These are phyloP conservation scores for Merops nubicus DNA, from an alignment of 2,113 vertebrate genomes.

Conservation along the genomic window DNA sequence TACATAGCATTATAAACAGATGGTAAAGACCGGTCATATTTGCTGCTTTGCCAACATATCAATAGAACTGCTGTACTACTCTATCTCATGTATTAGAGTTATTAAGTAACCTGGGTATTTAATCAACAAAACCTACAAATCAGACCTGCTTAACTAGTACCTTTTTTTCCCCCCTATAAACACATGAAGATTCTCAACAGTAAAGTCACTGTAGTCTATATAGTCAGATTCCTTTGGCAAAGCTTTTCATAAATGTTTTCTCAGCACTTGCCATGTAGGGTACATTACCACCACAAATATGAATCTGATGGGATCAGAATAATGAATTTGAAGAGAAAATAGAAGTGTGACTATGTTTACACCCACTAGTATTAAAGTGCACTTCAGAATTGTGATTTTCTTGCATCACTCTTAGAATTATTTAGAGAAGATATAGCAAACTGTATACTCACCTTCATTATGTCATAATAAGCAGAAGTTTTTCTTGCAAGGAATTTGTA, in stretches of 20 bases:
- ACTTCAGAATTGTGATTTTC: not conserved
- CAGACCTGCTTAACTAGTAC: constrained; percentile 59
- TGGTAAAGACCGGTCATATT: constrained; percentile 84
- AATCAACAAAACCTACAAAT: constrained; percentile 71
- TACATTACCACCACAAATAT: constrained; percentile 73
- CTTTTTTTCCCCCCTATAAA: constrained; percentile 42
- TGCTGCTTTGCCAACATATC: constrained; percentile 82
- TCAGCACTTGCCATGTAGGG: constrained; percentile 71
- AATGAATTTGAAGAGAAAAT: constrained; percentile 45
- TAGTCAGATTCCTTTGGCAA: constrained; percentile 73
- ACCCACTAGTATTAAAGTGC: not conserved
- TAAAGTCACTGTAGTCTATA: constrained; percentile 71
- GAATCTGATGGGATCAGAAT: constrained; percentile 66
- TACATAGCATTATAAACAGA: constrained; percentile 88
- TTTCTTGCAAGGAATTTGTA: not conserved
- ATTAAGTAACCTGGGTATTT: constrained; percentile 73
- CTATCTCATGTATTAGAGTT: constrained; percentile 61
- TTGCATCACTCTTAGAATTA: not conserved
- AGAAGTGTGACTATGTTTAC: constrained; percentile 21
- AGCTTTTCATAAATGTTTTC: constrained; percentile 76
- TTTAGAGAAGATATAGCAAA: not conserved
- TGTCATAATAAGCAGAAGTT: not conserved
- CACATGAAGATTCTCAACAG: constrained; percentile 69
- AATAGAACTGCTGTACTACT: constrained; percentile 75
- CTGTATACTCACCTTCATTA: not conserved